Conservation (phyloP, 2,113 vertebrate species). For the Dromaius novaehollandiae region DNA sequence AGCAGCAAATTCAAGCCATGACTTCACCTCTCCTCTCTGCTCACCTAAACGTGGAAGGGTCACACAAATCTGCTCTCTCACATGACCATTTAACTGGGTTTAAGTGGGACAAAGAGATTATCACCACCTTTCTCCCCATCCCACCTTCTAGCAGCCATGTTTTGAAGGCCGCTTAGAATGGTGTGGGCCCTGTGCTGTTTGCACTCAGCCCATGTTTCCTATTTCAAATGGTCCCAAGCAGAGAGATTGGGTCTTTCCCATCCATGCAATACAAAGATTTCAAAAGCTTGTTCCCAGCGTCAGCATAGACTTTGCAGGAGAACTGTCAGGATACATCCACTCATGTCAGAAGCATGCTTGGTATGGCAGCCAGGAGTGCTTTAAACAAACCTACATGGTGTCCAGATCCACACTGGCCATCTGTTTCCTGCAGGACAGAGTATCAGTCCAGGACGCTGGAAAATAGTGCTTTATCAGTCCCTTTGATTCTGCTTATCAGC, state of each 20-base stretch:
- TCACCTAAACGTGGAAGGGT: accelerated
- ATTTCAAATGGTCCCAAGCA: background rate
- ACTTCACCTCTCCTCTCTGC: background rate
- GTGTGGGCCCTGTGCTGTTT: background rate
- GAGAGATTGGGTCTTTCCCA: background rate
- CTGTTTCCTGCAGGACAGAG: background rate
- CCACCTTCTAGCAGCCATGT: background rate
- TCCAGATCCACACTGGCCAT: background rate
- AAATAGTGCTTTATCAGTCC: background rate
- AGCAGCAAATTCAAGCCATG: background rate
- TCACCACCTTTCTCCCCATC: background rate
- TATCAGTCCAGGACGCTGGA: background rate
- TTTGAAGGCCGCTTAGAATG: background rate
- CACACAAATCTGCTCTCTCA: background rate
- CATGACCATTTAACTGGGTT: background rate
- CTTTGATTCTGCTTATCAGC: background rate
- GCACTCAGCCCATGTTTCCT: background rate
- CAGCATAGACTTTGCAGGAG: background rate
- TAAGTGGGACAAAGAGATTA: background rate
- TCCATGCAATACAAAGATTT: background rate
- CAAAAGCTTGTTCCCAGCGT: background rate
- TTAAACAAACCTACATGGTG: background rate
- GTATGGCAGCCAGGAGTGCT: background rate
- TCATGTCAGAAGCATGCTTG: background rate
- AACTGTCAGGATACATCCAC: accelerated